These are phyloP conservation scores for Drymodes brunneopygia DNA, from an alignment of 2,113 vertebrate species.

Conservation along the genomic window DNA sequence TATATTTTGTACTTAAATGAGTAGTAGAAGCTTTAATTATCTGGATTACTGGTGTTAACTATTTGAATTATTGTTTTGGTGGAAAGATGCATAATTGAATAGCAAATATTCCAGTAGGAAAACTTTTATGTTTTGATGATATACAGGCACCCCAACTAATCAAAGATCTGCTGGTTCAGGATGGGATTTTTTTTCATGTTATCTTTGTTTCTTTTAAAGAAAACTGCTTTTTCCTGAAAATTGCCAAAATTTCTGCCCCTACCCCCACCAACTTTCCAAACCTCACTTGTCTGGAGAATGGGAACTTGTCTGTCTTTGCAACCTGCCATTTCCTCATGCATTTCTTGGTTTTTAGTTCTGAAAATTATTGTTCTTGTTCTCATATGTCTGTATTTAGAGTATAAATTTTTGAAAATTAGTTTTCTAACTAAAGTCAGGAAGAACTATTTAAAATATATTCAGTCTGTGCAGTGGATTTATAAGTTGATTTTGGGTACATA, in stretches of 20 bases:
- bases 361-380: not conserved
- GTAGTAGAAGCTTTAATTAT: not conserved
- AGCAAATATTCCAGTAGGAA: not conserved
- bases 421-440: not conserved
- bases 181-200: not conserved
- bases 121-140: not conserved
- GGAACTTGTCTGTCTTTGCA: not conserved
- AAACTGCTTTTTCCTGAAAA: not conserved
- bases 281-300: not conserved
- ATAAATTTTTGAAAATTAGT: not conserved
- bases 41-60: not conserved
- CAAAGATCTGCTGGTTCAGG: not conserved
- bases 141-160: not conserved
- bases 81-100: not conserved
- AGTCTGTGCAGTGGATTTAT: not conserved
- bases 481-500: not conserved
- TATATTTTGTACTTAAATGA: not conserved
- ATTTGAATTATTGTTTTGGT: not conserved
- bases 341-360: not conserved
- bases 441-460: not conserved
- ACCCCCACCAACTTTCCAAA: not conserved
- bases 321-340: not conserved
- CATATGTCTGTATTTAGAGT: not conserved
- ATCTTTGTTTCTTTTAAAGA: not conserved
- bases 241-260: not conserved